Conservation (phyloP, 2,797 vertebrate species). For the Sphenodon punctatus region DNA sequence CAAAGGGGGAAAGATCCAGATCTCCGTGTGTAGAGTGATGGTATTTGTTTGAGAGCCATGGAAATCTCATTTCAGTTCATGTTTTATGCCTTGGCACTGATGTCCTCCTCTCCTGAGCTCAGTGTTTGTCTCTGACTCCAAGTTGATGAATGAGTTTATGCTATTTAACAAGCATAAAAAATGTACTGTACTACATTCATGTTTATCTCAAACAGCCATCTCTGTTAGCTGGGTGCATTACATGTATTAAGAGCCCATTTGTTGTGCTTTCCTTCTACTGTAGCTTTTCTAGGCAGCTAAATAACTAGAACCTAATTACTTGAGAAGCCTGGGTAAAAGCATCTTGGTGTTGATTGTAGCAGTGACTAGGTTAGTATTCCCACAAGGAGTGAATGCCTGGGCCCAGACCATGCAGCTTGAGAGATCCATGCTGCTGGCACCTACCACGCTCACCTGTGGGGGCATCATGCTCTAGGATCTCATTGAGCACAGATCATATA, state of each 20-base stretch:
- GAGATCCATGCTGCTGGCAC: neutral
- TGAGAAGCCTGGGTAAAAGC: neutral
- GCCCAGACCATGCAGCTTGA: neutral
- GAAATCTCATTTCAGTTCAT: fast-evolving
- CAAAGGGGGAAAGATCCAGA: too few relatives aligned
- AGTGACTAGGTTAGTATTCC: too few relatives aligned
- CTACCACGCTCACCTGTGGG: neutral
- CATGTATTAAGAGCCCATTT: fast-evolving
- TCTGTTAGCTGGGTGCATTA: fast-evolving
- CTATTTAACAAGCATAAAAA: neutral
- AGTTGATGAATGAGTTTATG: neutral
- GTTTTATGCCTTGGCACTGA: fast-evolving
- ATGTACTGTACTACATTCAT: fast-evolving
- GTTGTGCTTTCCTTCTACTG: fast-evolving
- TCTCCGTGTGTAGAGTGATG: neutral
- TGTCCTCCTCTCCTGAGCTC: fast-evolving
- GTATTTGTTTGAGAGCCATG: fast-evolving
- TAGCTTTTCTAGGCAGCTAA: fast-evolving
- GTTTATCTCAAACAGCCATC: fast-evolving
- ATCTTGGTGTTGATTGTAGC: neutral
- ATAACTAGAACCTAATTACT: neutral
- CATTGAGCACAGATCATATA: neutral
- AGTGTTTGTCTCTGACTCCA: fast-evolving
- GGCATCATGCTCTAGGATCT: neutral
- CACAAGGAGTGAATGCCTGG: fast-evolving